A percentile compares a stretch with the other conserved stretches of the same genome.
These are phyloP conservation scores for Sthenelais limicola DNA, from an alignment of 2,888 invertebrate genomes.

Conservation along the genomic window DNA sequence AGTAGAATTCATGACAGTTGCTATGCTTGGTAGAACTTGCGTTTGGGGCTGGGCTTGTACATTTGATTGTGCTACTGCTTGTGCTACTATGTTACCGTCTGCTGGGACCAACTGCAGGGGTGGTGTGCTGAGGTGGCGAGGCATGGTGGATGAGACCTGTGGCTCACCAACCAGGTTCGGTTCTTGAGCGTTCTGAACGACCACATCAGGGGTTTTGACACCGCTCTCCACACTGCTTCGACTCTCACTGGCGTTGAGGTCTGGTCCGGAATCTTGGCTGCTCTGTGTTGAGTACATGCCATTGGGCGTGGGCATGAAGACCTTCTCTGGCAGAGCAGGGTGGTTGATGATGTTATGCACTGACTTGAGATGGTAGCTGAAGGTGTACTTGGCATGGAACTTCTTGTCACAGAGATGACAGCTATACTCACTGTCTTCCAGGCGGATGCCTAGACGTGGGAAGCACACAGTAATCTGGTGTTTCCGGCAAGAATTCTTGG, in stretches of 20 bases:
- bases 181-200: conserved; percentile 2
- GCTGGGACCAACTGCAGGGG: conserved; percentile 28
- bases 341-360: conserved; percentile 27
- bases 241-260: conserved; percentile 30
- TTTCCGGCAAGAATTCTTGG: conserved; percentile 49
- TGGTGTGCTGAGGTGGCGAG: conserved; percentile 26
- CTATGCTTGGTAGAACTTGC: conserved; percentile 8
- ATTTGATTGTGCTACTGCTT: conserved; percentile 28
- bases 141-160: conserved; percentile 5
- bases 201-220: conserved; percentile 17
- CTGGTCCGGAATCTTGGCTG: conserved; percentile 26
- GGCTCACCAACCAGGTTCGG: conserved; percentile 21
- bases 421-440: conserved; percentile 43
- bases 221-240: conserved; percentile 30
- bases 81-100: conserved; percentile 29
- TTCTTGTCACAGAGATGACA: conserved; percentile 32
- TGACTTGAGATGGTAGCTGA: conserved; percentile 29
- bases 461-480: conserved; percentile 49
- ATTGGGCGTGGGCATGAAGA: conserved; percentile 28
- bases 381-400: conserved; percentile 33
- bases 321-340: conserved; percentile 17
- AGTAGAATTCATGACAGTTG: conserved; percentile 22
- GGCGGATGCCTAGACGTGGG: conserved; percentile 47
- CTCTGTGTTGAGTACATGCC: background rate
- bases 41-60: background rate